A percentile compares a stretch with the other conserved stretches of the same genome.
Evolutionary conservation across 35 echinoderm and acorn worm genomes (phyloP).

Genomic region (Apostichopus japonicus): DNA sequence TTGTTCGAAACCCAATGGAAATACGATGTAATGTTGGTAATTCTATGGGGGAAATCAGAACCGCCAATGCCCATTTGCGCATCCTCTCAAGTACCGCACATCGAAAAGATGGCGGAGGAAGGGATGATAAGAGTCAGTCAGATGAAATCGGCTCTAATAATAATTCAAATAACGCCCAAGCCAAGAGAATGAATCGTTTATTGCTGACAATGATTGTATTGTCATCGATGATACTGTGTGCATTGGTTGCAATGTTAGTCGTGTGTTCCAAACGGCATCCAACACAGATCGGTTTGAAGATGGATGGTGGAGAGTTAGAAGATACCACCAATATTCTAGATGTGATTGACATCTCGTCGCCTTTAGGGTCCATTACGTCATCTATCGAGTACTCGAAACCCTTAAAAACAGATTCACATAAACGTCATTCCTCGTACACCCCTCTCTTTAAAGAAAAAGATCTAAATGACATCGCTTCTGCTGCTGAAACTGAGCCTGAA

Average conservation of each 20-base stretch:
- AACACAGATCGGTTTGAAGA: neutral
- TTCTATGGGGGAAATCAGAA: conserved; percentile 10
- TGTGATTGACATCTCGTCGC: conserved; percentile 22
- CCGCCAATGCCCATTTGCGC: conserved; percentile 28
- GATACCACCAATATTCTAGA: neutral
- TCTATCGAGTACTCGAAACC: conserved; percentile 36
- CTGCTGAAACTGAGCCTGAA: neutral
- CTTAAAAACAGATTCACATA: neutral
- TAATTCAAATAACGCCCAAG: neutral
- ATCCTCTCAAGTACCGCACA: neutral
- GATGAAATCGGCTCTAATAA: neutral
- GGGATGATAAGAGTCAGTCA: neutral
- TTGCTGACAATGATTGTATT: conserved; percentile 24
- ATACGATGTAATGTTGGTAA: conserved; percentile 23
- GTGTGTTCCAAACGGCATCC: neutral
- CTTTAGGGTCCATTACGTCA: conserved; percentile 15
- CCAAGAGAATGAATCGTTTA: neutral
- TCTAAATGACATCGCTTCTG: neutral
- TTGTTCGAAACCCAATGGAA: conserved; percentile 35
- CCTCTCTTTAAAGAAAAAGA: conserved; percentile 14
- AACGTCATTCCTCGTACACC: conserved; percentile 27
- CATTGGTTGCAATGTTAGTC: conserved; percentile 9
- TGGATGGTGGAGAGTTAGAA: neutral
- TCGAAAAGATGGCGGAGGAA: neutral
- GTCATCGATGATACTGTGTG: conserved; percentile 3